Evolutionary conservation across 1,140 invertebrate species (phyloP), one percentile per base, ranked within the genome.

Genomic region (Matsumurasca onukii): DNA sequence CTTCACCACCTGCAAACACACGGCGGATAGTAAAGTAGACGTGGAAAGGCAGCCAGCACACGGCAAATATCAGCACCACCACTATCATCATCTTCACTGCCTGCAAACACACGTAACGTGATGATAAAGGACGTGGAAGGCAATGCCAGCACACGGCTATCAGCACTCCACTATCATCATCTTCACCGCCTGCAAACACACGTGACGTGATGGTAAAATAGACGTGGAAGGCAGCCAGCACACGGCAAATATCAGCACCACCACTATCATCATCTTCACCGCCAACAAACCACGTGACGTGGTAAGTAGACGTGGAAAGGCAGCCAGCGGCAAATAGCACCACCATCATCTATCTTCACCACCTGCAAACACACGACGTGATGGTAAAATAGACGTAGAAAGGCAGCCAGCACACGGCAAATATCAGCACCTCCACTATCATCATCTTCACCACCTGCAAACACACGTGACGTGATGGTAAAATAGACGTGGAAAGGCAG

Each of bases 41-140:
- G 77, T 97, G 94, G 76, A 93, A 95, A 0, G 94, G 94, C 55
- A 96, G 82, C 95, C 95, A 98, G 79, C 94, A 97, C 17, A 95
- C 86, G 88, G n/a, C 90, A 75, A 95, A 95, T 78, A 93, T 93
- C 27, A 87, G 81, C 49, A 94, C 91, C 1, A 94, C 91, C n/a
- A 92, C 89, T 49, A 94, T 93, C 89, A 95, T 92, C 92, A 94
- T 94, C 79, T 95, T 95, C 17, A 96, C 94, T n/a, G 95, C 92
- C 93, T 95, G 82, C 62, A 84, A 55, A 55, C 5, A 55, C 17
- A 9, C 5, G 34, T 9, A 39, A 39, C 34, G 17, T 5, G 5
- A 5, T 9, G 34, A 39, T 5, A 5, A 39, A 9, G 34, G 34
- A 17, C 5, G 17, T 9, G 34, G 5, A 39, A 39, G 17, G 5